Evolutionary conservation across 2,888 invertebrate genomes (phyloP).

Genomic region (Melanostoma scalare): DNA sequence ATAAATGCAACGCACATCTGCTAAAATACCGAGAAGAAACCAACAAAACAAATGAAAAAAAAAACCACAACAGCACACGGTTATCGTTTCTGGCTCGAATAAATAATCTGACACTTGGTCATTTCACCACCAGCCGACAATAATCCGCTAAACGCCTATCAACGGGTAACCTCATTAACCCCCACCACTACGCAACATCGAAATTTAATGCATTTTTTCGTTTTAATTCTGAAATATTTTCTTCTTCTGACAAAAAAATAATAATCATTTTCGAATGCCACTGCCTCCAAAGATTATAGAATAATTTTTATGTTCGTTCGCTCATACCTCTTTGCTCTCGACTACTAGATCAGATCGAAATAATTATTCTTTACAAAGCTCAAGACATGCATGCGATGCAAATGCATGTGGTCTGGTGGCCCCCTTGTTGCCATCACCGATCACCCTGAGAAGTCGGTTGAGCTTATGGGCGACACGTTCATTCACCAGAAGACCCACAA

Average conservation of each 20-base stretch:
- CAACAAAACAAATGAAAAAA: neutral
- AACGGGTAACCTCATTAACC: constrained; percentile 70
- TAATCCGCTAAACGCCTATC: constrained; percentile 69
- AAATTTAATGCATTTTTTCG: constrained; percentile 45
- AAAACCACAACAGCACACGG: constrained; percentile 21
- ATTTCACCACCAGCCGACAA: constrained; percentile 58
- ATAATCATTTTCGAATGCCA: constrained; percentile 52
- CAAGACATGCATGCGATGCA: constrained; percentile 39
- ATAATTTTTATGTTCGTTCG: too few relatives aligned
- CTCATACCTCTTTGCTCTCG: neutral
- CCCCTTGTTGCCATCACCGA: constrained; percentile 17
- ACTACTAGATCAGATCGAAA: constrained; percentile 29
- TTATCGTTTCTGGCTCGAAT: constrained; percentile 50
- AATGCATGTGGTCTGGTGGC: constrained; percentile 4
- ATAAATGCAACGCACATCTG: constrained; percentile 44
- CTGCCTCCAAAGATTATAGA: neutral
- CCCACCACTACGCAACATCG: constrained; percentile 21
- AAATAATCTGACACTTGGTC: constrained; percentile 67
- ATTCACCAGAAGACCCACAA: constrained; percentile 71
- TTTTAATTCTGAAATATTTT: constrained; percentile 35
- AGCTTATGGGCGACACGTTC: constrained; percentile 47
- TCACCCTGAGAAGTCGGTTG: constrained; percentile 8
- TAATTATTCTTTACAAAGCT: constrained; percentile 17
- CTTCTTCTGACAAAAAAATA: constrained; percentile 40
- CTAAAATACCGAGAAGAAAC: constrained; percentile 17